Evolutionary conservation across 2,113 vertebrate species (phyloP).

Genomic region (Elachura formosa): DNA sequence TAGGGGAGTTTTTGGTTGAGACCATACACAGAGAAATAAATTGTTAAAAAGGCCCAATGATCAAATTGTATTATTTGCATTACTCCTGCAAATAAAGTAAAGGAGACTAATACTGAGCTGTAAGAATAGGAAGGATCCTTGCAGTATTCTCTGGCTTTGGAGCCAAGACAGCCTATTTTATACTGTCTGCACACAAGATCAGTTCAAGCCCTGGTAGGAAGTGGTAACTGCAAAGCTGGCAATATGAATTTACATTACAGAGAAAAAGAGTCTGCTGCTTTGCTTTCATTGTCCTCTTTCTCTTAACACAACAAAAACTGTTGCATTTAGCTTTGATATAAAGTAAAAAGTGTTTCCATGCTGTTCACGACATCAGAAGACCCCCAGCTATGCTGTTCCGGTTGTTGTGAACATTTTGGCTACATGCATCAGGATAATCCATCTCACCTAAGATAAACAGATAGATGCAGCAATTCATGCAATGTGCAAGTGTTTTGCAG

Average conservation of each 20-base stretch:
- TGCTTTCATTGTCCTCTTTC: background rate
- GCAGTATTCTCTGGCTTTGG: background rate
- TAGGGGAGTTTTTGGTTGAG: background rate
- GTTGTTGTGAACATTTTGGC: background rate
- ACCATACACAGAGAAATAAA: rapidly evolving
- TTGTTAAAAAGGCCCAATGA: background rate
- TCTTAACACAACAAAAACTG: background rate
- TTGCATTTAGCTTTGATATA: background rate
- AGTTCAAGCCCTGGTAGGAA: background rate
- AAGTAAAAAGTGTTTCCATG: background rate
- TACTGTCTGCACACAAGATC: background rate
- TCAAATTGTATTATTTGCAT: background rate
- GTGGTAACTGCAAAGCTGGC: background rate
- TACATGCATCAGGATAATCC: background rate
- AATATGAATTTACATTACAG: background rate
- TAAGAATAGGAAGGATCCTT: background rate
- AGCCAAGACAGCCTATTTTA: background rate
- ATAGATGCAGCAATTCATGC: background rate
- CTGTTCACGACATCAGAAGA: background rate
- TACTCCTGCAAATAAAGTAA: background rate
- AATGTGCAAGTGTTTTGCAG: background rate
- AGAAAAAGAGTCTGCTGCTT: background rate
- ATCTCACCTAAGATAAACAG: background rate
- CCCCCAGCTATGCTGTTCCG: background rate
- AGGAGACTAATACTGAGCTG: background rate